These are phyloP conservation scores for Mustela lutreola DNA, from an alignment of 2,113 vertebrate genomes.

Conservation along the genomic window DNA sequence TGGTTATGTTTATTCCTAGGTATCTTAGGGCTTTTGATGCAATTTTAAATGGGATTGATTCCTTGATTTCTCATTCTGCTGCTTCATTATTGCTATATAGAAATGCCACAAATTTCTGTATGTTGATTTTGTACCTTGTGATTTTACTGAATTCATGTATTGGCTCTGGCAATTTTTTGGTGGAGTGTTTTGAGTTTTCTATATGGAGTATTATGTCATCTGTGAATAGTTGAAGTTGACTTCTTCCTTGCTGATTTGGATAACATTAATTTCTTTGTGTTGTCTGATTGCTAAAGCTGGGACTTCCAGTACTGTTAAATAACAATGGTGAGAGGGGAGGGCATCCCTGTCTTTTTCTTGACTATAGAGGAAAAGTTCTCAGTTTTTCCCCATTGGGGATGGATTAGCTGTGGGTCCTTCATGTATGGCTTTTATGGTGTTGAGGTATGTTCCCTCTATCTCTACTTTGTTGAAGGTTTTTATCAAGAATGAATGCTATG, in stretches of 20 bases:
- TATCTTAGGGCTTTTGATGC: not conserved
- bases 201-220: not conserved
- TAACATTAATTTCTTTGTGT: not conserved
- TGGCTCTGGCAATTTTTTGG: not conserved
- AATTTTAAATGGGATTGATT: not conserved
- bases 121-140: not conserved
- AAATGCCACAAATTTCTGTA: not conserved
- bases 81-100: not conserved
- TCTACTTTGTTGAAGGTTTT: not conserved
- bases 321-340: not conserved
- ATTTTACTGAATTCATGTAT: not conserved
- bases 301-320: not conserved
- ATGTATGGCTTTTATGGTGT: not conserved
- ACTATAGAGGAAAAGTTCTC: not conserved
- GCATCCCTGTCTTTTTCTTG: not conserved
- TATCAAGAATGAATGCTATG: not conserved
- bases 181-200: not conserved
- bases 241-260: not conserved
- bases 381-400: not conserved
- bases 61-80: not conserved
- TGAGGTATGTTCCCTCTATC: not conserved
- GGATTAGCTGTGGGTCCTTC: not conserved
- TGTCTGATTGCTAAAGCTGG: not conserved
- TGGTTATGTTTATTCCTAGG: not conserved
- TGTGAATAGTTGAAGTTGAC: not conserved